Evolutionary conservation across 2,888 invertebrate species (phyloP).

Genomic region (Eupelmus urozonus): DNA sequence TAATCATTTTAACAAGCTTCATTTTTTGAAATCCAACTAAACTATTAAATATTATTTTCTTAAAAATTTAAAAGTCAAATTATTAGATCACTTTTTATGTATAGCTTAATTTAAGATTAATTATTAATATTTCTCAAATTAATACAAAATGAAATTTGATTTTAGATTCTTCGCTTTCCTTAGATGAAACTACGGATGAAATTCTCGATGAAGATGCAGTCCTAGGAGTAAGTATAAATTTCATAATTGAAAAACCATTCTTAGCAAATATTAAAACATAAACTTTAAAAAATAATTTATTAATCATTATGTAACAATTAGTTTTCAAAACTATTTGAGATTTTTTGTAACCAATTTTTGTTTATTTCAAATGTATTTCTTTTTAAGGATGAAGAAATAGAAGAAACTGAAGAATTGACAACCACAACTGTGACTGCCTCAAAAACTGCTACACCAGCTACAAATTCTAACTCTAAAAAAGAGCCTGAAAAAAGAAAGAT

Average conservation of each 20-base stretch:
- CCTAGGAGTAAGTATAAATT: constrained; percentile 77
- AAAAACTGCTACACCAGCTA: constrained; percentile 54
- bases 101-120: no score
- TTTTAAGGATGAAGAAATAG: constrained; percentile 75
- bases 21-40: no score
- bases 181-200: constrained; percentile 79
- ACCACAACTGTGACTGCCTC: no score
- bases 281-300: constrained; percentile 1
- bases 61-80: no score
- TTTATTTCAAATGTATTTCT: neutral
- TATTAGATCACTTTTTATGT: no score
- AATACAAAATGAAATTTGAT: neutral
- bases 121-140: constrained; percentile 23
- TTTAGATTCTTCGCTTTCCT: constrained; percentile 76
- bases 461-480: constrained; percentile 73
- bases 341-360: neutral
- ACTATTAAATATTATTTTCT: no score
- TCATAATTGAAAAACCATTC: no score
- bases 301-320: neutral
- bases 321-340: neutral
- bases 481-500: constrained; percentile 65
- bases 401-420: constrained; percentile 71
- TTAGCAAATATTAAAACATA: neutral
- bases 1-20: no score
- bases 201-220: constrained; percentile 80